A percentile compares a stretch with the other conserved stretches of the same genome.
Conservation (phyloP, 2,888 invertebrate species). For the Cryptocephalus primarius region DNA sequence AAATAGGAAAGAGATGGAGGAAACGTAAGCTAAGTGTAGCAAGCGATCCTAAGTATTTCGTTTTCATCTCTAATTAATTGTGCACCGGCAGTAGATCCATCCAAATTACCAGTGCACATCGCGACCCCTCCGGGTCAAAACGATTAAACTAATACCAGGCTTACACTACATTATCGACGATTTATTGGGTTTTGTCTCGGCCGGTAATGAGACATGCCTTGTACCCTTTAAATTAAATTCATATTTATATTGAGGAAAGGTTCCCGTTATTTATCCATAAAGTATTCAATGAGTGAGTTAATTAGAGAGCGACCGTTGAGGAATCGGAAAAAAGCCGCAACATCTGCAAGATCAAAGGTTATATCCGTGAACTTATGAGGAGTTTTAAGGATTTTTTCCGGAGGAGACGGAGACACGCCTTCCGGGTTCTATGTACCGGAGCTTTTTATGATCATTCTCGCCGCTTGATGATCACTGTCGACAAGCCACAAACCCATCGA, state of each 20-base stretch:
- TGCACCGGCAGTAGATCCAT: slow-evolving; percentile 1
- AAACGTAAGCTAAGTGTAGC: too few species aligned
- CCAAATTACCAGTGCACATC: slow-evolving; percentile 9
- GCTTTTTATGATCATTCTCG: slow-evolving; percentile 4
- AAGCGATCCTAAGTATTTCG: too few species aligned
- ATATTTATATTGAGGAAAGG: slow-evolving; percentile 29
- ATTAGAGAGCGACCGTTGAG: slow-evolving; percentile 28
- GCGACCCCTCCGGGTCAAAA: slow-evolving; percentile 10
- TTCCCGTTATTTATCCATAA: slow-evolving; percentile 28
- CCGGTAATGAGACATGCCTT: slow-evolving; percentile 20
- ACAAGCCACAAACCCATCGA: too few species aligned
- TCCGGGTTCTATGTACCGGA: slow-evolving; percentile 23
- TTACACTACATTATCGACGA: slow-evolving; percentile 11
- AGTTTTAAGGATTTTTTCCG: slow-evolving; percentile 25
- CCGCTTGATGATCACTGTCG: too few species aligned
- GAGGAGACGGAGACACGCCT: slow-evolving; percentile 25
- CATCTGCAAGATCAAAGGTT: slow-evolving; percentile 28
- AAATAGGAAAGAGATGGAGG: too few species aligned
- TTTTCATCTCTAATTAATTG: slow-evolving; percentile 3
- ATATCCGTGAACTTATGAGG: slow-evolving; percentile 29
- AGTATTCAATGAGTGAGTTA: slow-evolving; percentile 23
- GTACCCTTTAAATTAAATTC: slow-evolving; percentile 26
- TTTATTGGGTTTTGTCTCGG: slow-evolving; percentile 16
- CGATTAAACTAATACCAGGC: slow-evolving; percentile 12
- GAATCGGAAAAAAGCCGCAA: slow-evolving; percentile 22